Base-by-base conservation (phyloP, 2,888 invertebrate species). In the Gryllus longicercus region DNA sequence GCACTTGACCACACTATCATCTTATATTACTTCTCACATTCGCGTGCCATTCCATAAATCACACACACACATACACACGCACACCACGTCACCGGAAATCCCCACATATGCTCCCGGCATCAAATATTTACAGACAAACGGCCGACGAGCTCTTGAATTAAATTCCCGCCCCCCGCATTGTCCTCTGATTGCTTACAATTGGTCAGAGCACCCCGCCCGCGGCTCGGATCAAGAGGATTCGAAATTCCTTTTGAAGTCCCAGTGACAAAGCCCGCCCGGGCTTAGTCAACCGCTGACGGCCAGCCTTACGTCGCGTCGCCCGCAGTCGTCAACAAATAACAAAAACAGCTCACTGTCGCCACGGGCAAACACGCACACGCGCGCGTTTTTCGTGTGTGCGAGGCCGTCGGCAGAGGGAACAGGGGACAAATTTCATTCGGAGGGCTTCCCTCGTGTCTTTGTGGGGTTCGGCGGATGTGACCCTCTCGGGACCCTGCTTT, bases 331-430 rank as follows among this genome's bases (percentile, higher is more conserved):
- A 63, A 63, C 63, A 63, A 63, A 63, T 63, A 63, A 63, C 14
- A 63, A 63, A 63, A 63, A 63, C 63, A 63, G 63, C 63, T 63
- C 63, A 63, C 63, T 63, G 63, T 63, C 63, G 63, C 63, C 63
- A 63, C n/a, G 16, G 63, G 63, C 63, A 14, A 63, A 63, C n/a
- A 63, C 63, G 63, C 10, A n/a, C 14, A 63, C 63, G 38, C 38
- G 38, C 38, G n/a, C 63, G 63, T 63, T 63, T 63, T n/a, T 63
- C 63, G 63, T 63, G 63, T 63, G 63, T 8, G n/a, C 63, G 63
- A 38, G 38, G 8, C 38, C 38, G 38, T 8, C 38, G 8, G 8
- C 38, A 38, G 38, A 38, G 38, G 1, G 38, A 38, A 14, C 51
- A 4, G 18, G 63, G 63, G 63, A 63, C 63, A 63, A 63, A 63